Conservation (phyloP, 2,888 invertebrate genomes). For the Lydus trimaculatus region DNA sequence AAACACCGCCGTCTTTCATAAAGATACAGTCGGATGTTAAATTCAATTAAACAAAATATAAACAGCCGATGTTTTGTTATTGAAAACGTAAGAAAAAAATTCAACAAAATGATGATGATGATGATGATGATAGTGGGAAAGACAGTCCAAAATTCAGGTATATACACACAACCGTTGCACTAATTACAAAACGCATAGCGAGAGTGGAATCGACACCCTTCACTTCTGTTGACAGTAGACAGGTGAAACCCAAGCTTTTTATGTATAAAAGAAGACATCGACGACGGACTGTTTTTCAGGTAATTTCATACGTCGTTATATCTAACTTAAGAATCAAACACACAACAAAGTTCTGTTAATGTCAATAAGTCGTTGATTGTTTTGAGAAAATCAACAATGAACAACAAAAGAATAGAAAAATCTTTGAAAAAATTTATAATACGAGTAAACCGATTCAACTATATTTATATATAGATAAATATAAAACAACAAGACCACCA, state of each 20-base stretch:
- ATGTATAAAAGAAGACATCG: conserved; percentile 38
- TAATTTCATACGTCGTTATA: conserved; percentile 58
- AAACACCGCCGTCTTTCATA: conserved; percentile 42
- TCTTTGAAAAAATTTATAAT: background rate
- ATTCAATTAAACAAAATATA: conserved; percentile 42
- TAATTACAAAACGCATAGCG: conserved; percentile 34
- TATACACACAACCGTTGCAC: conserved; percentile 14
- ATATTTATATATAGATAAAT: too few species aligned
- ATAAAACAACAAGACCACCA: conserved; percentile 44
- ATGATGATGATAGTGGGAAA: background rate
- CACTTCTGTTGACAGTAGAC: conserved; percentile 51
- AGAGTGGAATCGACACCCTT: conserved; percentile 36
- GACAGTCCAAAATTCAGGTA: conserved; percentile 16
- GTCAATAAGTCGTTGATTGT: conserved; percentile 61
- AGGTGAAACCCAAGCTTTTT: conserved; percentile 60
- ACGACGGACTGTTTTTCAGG: conserved; percentile 43
- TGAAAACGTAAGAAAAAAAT: conserved; percentile 17
- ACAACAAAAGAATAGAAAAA: background rate
- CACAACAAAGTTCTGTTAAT: conserved; percentile 55
- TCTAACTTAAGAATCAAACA: conserved; percentile 60
- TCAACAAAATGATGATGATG: background rate
- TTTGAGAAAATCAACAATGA: background rate
- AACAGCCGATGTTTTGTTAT: conserved; percentile 35
- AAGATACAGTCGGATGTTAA: conserved; percentile 36
- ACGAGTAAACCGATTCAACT: background rate